Percentiles rank a stretch among this genome's conserved stretches.
Evolutionary conservation across 2,888 invertebrate species (phyloP).

Genomic region (Podabrus alpinus): DNA sequence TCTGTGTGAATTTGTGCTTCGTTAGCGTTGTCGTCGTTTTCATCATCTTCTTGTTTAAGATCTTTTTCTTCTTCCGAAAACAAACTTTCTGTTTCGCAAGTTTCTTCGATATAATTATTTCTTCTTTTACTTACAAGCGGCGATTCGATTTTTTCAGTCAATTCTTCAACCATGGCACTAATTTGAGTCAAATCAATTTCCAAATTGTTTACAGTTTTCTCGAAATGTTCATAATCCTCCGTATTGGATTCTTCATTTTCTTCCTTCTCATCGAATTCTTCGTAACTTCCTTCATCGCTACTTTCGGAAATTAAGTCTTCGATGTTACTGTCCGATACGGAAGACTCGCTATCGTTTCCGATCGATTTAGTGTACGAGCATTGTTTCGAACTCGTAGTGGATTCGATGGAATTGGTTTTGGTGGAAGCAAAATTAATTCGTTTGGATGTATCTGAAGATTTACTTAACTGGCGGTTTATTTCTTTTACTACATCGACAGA

Average conservation of each 20-base stretch:
- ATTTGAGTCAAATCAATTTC: conserved; percentile 43
- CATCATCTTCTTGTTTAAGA: conserved; percentile 28
- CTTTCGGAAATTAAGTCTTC: conserved; percentile 45
- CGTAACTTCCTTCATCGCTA: conserved; percentile 48
- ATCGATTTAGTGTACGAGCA: conserved; percentile 54
- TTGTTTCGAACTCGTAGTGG: conserved; percentile 50
- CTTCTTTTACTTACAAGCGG: conserved; percentile 13
- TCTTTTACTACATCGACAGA: conserved; percentile 39
- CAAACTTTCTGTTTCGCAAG: conserved; percentile 48
- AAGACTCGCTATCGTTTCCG: conserved; percentile 54
- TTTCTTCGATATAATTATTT: conserved; percentile 44
- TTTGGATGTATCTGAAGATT: conserved; percentile 12
- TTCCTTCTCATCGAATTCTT: conserved; percentile 50
- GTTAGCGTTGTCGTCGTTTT: conserved; percentile 29
- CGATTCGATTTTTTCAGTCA: conserved; percentile 38
- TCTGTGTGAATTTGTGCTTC: conserved; percentile 25
- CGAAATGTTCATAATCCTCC: conserved; percentile 50
- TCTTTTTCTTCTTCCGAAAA: conserved; percentile 35
- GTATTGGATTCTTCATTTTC: conserved; percentile 54
- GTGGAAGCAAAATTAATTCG: conserved; percentile 38
- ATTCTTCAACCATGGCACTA: conserved; percentile 39
- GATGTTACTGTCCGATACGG: conserved; percentile 55
- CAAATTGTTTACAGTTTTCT: conserved; percentile 39
- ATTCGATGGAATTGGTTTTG: conserved; percentile 51
- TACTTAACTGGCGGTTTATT: conserved; percentile 33